Evolutionary conservation across 2,888 invertebrate species (phyloP).

Genomic region (Tanypteryx hageni): DNA sequence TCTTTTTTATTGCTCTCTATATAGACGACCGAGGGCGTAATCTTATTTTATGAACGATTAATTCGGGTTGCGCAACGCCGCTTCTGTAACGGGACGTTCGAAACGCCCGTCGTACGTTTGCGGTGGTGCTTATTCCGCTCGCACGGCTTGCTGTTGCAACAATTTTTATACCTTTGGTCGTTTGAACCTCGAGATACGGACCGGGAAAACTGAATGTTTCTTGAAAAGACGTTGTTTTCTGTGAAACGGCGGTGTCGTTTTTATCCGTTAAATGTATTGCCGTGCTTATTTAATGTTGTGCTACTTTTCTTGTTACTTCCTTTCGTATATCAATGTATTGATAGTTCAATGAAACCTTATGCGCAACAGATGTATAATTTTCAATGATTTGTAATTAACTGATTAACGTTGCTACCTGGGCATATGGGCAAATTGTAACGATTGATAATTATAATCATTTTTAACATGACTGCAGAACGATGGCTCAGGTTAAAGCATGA

Average conservation of each 20-base stretch:
- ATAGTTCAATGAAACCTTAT: no score
- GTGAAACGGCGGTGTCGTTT: not conserved
- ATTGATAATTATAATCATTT: no score
- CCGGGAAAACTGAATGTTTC: not conserved
- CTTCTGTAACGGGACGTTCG: not conserved
- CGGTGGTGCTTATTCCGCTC: not conserved
- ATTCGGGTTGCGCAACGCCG: not conserved
- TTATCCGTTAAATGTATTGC: no score
- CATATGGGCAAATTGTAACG: no score
- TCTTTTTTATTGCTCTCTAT: not conserved
- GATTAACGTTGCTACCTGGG: no score
- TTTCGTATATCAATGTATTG: no score
- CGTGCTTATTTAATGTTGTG: no score
- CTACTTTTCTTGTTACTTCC: no score
- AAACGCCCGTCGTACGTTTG: not conserved
- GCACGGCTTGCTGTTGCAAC: not conserved
- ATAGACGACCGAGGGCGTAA: not conserved
- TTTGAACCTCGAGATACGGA: not conserved
- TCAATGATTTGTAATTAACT: no score
- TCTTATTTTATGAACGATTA: slow-evolving; percentile 32
- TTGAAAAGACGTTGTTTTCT: not conserved
- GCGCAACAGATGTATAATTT: no score
- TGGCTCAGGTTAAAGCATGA: no score
- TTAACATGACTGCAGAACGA: no score
- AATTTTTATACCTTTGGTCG: not conserved